These are phyloP conservation scores for Phycodurus eques DNA, from an alignment of 2,113 vertebrate species.

Conservation along the genomic window DNA sequence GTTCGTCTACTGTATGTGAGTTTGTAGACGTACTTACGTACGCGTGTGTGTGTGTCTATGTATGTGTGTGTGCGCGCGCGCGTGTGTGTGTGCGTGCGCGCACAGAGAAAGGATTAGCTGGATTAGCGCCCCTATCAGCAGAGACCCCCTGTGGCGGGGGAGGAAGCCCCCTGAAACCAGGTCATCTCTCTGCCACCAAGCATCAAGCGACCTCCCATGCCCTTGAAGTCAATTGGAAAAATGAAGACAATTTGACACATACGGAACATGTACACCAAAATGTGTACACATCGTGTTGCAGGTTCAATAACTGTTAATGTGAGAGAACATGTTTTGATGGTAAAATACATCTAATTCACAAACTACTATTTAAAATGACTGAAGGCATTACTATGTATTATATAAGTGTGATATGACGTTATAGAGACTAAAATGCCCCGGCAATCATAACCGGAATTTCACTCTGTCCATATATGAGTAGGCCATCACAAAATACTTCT, in stretches of 20 bases:
- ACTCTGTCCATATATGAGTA: neutral
- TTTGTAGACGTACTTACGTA: conserved; percentile 22
- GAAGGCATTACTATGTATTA: neutral
- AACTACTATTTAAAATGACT: neutral
- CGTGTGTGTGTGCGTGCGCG: conserved; percentile 41
- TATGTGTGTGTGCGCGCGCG: conserved; percentile 32
- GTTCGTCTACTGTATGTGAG: neutral
- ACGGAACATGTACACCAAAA: neutral
- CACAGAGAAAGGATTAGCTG: conserved; percentile 72
- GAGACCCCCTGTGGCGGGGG: conserved; percentile 66
- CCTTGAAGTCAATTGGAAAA: conserved; percentile 11
- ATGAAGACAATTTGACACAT: neutral
- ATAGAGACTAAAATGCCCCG: neutral
- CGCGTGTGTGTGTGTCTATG: conserved; percentile 23
- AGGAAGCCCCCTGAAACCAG: conserved; percentile 64
- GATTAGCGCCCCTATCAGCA: conserved; percentile 70
- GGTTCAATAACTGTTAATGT: neutral
- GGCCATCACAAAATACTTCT: neutral
- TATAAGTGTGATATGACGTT: neutral
- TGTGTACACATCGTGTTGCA: neutral
- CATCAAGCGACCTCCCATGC: conserved; percentile 49
- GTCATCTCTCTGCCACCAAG: conserved; percentile 57
- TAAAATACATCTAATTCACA: neutral
- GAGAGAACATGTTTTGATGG: neutral
- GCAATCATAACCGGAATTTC: neutral